A percentile compares a stretch with the other conserved stretches of the same genome.
These are phyloP conservation scores for Penaeus vannamei DNA, from an alignment of 1,140 invertebrate species.

Conservation along the genomic window DNA sequence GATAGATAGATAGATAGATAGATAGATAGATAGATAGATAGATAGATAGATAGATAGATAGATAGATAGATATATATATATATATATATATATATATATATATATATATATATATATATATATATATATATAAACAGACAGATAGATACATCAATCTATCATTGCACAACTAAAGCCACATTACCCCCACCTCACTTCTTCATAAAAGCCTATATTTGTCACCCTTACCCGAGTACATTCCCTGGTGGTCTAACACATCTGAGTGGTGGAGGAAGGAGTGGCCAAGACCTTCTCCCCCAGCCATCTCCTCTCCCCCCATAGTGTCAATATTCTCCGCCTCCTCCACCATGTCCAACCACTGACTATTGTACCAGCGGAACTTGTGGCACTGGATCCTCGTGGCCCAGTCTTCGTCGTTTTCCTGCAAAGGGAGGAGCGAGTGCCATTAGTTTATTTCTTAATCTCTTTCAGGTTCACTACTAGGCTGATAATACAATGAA, in stretches of 20 bases:
- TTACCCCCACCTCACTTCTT: too few relatives aligned
- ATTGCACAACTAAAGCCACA: background rate
- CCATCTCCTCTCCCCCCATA: slow-evolving; percentile 65
- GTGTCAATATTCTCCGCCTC: slow-evolving; percentile 64
- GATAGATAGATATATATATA: too few relatives aligned
- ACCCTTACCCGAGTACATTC: slow-evolving; percentile 61
- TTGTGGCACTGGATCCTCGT: slow-evolving; percentile 93
- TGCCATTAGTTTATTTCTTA: too few relatives aligned
- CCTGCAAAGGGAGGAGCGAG: slow-evolving; percentile 72
- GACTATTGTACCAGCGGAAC: slow-evolving; percentile 96
- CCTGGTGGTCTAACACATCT: slow-evolving; percentile 64
- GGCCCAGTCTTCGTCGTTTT: slow-evolving; percentile 92
- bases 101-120: too few relatives aligned
- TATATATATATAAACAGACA: background rate
- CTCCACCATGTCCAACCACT: slow-evolving; percentile 97
- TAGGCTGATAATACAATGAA: too few relatives aligned
- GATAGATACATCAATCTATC: background rate
- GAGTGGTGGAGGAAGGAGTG: slow-evolving; percentile 66
- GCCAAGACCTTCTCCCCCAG: slow-evolving; percentile 62
- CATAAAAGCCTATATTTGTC: too few relatives aligned
- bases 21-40: background rate
- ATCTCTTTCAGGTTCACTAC: too few relatives aligned
- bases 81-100: too few relatives aligned
- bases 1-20: too few relatives aligned
- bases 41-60: background rate